Base-by-base conservation (phyloP, 1,140 invertebrate species). In the Arctopsyche grandis region DNA sequence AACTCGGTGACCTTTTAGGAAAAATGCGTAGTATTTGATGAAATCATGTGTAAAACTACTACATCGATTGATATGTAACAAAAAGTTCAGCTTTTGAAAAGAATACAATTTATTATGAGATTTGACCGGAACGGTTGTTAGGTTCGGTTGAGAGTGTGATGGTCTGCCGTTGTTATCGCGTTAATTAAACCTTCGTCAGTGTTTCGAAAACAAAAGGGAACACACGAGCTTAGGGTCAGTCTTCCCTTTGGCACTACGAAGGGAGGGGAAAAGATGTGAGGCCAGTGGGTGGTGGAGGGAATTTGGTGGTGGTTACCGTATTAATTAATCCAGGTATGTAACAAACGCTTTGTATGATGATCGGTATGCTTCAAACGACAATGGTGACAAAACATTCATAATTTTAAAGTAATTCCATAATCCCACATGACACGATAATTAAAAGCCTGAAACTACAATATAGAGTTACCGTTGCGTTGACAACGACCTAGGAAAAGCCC, bases 321-420 rank as follows among this genome's bases (percentile, higher is more conserved):
- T 66, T 66, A 66, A 66, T 66, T 66, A 66, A 66, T 66, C 63
- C 63, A 66, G 63, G 63, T 66, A 22, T 66, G 63, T 66, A 66
- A 66, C 14, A 29, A 21, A 29, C 26, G 63, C 63, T 24, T 66
- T 66, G 24, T 66, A 12, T 22, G 63, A 9, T 29, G 21, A 66
- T 66, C 63, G 63, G 63, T 66, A 21, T 16, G 56, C 10, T 66
- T 66, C 9, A 9, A 66, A 4, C 21, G 22, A 26, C 19, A 66
- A 19, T 26, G 21, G 19, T 19, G 19, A 19, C 19, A 66, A 66
- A 60, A 19, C 56, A 16, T 60, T 21, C 21, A 21, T 21, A 16
- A 12, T 60, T 60, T 60, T 19, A 21, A 19, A 19, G 9, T 60
- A 24, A 19, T 19, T 19, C 16, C n/a, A 21, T 19, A 9, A 24